Base-by-base conservation (phyloP, 2,888 invertebrate species). In the Cheiracanthium punctorium region DNA sequence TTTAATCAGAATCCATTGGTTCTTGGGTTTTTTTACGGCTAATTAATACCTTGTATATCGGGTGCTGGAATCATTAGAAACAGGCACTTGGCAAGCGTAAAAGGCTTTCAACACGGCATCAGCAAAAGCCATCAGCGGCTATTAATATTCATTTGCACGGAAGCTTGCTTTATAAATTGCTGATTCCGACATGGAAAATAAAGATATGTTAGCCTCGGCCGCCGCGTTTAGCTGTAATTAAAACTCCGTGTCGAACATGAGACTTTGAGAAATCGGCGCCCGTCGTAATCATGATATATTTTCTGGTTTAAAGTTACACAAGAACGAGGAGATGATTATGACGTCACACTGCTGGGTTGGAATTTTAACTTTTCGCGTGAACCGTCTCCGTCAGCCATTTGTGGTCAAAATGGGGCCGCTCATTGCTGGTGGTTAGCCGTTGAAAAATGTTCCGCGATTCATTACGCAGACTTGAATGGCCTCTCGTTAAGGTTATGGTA, bases 31-130 rank as follows among this genome's bases (percentile, higher is more conserved):
- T 67, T 67, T 77, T 76, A 79, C 41, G 20, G 32, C 69, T 84
- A 84, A 84, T 79, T 84, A 84, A 84, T 84, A 79, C 79, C 69
- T 84, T 79, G 84, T 84, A 79, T 73, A 77, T 72, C 37, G 72
- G 81, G 69, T 69, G 74, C 43, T 52, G 69, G 17, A 33, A 76
- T 76, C 75, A 82, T 82, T 76, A 71, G 64, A 20, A 64, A 75
- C 71, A 82, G 70, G 58, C 71, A 76, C 30, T 71, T 70, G 71
- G 52, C 12, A 17, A n/a, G 14, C 71, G 30, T 28, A 8, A 64
- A 64, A 52, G 28, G 24, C 64, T 29, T 64, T 29, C 28, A 64
- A 30, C 67, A 10, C 24, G 67, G 29, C 37, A 58, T 28, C 43
- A 14, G 33, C n/a, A 8, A 24, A 29, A 74, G 14, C 52, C 64